phyloP scores from a whole-genome alignment of 2,113 vertebrate species.

The Neoarius graeffei region DNA sequence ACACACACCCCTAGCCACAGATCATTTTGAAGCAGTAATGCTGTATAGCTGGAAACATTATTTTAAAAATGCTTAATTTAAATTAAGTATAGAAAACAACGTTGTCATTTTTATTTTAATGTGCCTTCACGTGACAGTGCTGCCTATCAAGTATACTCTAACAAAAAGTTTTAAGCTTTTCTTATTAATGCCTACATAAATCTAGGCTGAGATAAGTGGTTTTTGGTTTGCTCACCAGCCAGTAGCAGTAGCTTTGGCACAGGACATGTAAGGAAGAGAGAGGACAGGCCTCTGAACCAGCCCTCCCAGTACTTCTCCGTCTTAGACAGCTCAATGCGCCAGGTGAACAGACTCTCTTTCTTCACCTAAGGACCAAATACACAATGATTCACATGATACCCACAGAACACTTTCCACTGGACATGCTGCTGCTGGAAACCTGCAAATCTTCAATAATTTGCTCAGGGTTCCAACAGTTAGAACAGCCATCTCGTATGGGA shows the following conservation, averaged over 20 bases:
- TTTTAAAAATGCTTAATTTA: not conserved
- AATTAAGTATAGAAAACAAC: not conserved
- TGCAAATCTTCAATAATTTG: not conserved
- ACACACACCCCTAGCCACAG: not conserved
- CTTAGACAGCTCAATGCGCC: slow-evolving; percentile 94
- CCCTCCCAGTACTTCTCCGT: slow-evolving; percentile 99
- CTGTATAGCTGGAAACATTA: not conserved
- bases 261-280: slow-evolving; percentile 90
- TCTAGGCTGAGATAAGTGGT: not conserved
- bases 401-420: not conserved
- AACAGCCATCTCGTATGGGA: not conserved
- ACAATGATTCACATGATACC: not conserved
- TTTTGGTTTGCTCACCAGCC: slow-evolving; percentile 78
- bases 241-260: slow-evolving; percentile 92
- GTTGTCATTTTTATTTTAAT: not conserved
- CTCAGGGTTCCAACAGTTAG: not conserved
- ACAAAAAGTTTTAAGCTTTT: not conserved
- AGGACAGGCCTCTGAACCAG: slow-evolving; percentile 95
- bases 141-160: not conserved
- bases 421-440: not conserved
- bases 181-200: not conserved
- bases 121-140: not conserved
- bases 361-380: slow-evolving; percentile 75
- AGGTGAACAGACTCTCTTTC: slow-evolving; percentile 92
- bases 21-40: not conserved